These are phyloP conservation scores for Dallia pectoralis DNA, from an alignment of 2,797 vertebrate species.

Conservation along the genomic window DNA sequence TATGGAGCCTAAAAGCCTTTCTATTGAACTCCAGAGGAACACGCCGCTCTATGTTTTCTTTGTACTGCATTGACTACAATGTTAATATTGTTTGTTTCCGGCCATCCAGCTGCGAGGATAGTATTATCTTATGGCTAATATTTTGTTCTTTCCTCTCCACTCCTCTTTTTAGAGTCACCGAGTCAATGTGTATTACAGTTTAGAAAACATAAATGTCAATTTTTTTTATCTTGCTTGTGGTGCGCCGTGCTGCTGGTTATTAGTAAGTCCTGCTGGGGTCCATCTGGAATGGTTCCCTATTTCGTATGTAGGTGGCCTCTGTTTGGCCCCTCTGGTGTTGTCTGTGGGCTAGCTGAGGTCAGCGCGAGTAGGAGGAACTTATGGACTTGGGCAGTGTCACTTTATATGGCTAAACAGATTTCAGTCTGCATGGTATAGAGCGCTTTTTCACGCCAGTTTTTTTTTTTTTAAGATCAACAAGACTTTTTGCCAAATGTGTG, in stretches of 20 bases:
- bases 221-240: background rate
- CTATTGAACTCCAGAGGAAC: slow-evolving; percentile 82
- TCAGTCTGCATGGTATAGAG: slow-evolving; percentile 25
- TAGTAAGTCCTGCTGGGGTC: background rate
- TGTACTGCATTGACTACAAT: slow-evolving; percentile 62
- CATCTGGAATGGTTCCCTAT: background rate
- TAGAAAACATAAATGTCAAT: background rate
- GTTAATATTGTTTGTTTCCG: slow-evolving; percentile 76
- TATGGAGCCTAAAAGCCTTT: slow-evolving; percentile 89
- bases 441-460: too few relatives aligned
- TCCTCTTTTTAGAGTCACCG: slow-evolving; percentile 29
- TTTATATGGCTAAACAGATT: slow-evolving; percentile 63
- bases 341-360: slow-evolving; percentile 43
- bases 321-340: background rate
- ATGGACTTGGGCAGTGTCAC: slow-evolving; percentile 55
- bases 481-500: too few relatives aligned
- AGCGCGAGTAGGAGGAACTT: slow-evolving; percentile 40
- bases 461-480: too few relatives aligned
- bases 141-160: slow-evolving; percentile 23
- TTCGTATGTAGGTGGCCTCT: background rate
- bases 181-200: slow-evolving; percentile 23
- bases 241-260: background rate
- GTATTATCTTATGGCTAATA: slow-evolving; percentile 57
- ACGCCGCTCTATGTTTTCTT: slow-evolving; percentile 66
- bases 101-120: slow-evolving; percentile 68